A percentile compares a stretch with the other conserved stretches of the same genome.
phyloP scores from a whole-genome alignment of 1,140 invertebrate genomes.

The Ceratosolen fusciceps region DNA sequence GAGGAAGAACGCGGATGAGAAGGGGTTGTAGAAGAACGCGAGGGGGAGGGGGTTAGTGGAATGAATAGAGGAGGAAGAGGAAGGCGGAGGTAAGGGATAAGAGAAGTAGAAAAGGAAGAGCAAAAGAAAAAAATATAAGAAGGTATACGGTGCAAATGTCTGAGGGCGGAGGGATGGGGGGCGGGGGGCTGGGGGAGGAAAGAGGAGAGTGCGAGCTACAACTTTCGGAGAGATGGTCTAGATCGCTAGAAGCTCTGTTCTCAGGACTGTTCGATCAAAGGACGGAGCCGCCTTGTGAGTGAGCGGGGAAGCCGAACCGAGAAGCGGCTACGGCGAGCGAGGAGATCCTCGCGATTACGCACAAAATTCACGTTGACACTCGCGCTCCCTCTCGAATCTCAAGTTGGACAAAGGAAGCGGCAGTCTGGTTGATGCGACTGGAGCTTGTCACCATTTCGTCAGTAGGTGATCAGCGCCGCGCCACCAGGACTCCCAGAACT shows the following conservation, averaged over 20 bases:
- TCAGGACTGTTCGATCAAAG: slow-evolving; percentile 56
- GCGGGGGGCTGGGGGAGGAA: no score
- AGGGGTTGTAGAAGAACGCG: no score
- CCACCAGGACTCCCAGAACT: slow-evolving; percentile 57
- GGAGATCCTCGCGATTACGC: slow-evolving; percentile 43
- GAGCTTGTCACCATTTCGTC: slow-evolving; percentile 46
- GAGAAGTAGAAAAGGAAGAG: no score
- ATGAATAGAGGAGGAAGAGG: no score
- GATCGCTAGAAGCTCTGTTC: slow-evolving; percentile 41
- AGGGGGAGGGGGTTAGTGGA: no score
- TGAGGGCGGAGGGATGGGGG: no score
- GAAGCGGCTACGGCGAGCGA: background rate
- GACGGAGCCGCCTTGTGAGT: slow-evolving; percentile 46
- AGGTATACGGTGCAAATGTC: no score
- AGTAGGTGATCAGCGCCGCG: background rate
- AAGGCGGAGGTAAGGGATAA: slow-evolving; percentile 6
- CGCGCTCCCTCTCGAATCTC: slow-evolving; percentile 7
- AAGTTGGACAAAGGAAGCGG: slow-evolving; percentile 20
- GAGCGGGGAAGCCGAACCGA: slow-evolving; percentile 13
- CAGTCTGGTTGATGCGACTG: slow-evolving; percentile 12
- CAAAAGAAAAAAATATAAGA: no score
- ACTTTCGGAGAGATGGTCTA: slow-evolving; percentile 40
- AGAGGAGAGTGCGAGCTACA: slow-evolving; percentile 1
- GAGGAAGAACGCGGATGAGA: no score
- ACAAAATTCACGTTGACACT: slow-evolving; percentile 44